Evolutionary conservation across 2,113 vertebrate species (phyloP).

Genomic region (Colius striatus): DNA sequence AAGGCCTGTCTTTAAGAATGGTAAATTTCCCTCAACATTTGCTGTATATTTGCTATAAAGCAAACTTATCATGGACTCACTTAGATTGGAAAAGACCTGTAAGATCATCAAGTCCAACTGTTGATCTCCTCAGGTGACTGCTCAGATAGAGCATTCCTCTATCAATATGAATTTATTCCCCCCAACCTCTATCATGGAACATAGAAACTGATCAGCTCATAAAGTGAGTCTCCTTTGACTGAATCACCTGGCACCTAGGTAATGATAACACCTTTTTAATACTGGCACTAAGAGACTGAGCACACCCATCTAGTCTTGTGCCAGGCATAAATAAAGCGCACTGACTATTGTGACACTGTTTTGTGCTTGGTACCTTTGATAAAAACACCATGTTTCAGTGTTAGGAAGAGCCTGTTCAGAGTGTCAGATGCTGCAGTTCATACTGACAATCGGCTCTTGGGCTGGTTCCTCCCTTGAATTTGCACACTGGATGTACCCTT

Average conservation of each 20-base stretch:
- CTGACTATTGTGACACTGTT: not conserved
- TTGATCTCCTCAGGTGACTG: not conserved
- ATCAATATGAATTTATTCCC: not conserved
- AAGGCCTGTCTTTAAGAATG: conserved; percentile 7
- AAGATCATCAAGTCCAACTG: too few species aligned
- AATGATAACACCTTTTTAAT: not conserved
- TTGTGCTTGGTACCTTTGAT: not conserved
- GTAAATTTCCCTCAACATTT: not conserved
- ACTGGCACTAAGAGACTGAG: not conserved
- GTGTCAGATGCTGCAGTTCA: not conserved
- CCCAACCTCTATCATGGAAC: not conserved
- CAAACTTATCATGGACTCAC: not conserved
- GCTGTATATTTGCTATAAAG: not conserved
- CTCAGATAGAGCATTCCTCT: not conserved
- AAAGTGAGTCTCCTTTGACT: not conserved
- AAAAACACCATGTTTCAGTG: not conserved
- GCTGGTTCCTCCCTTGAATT: not conserved
- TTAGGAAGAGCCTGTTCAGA: not conserved
- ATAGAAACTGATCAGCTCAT: not conserved
- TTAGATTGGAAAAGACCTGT: too few species aligned
- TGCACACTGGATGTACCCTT: not conserved
- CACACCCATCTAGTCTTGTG: not conserved
- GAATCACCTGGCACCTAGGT: not conserved
- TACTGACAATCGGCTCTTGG: not conserved
- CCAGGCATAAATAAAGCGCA: not conserved